Evolutionary conservation across 2,888 invertebrate genomes (phyloP).

Genomic region (Lycophotia porphyrea): DNA sequence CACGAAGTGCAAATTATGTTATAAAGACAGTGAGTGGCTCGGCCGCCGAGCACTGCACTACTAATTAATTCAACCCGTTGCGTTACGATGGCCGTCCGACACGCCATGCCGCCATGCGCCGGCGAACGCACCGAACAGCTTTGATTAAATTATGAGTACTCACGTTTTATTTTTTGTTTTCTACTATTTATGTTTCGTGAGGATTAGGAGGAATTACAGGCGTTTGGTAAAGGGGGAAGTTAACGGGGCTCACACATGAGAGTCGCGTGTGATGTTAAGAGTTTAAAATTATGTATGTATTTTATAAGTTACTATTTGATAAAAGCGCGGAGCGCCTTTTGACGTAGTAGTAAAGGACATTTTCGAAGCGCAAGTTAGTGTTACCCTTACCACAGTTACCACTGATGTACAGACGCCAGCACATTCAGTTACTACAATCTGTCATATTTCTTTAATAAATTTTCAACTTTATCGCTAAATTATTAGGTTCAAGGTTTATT

Average conservation of each 20-base stretch:
- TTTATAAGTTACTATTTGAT: too few species aligned
- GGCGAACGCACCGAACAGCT: conserved; percentile 44
- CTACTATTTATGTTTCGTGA: conserved; percentile 41
- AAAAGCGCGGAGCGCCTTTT: neutral
- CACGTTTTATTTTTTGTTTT: conserved; percentile 54
- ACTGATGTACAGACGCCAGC: neutral
- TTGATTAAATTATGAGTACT: conserved; percentile 53
- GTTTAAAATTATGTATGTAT: too few species aligned
- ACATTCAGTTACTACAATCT: too few species aligned
- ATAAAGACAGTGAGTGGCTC: conserved; percentile 89
- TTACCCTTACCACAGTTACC: neutral
- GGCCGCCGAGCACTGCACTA: conserved; percentile 83
- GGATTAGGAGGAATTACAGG: conserved; percentile 41
- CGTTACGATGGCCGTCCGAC: conserved; percentile 66
- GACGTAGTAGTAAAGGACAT: neutral
- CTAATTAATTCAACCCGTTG: conserved; percentile 88
- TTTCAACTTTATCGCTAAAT: too few species aligned
- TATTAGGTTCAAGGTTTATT: too few species aligned
- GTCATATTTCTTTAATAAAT: too few species aligned
- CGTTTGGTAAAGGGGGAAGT: conserved; percentile 35
- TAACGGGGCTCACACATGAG: conserved; percentile 47
- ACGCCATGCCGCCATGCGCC: conserved; percentile 55
- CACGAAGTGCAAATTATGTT: conserved; percentile 91
- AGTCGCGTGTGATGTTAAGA: conserved; percentile 16
- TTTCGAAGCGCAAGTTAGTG: neutral